A percentile compares a stretch with the other conserved stretches of the same genome.
phyloP scores from a whole-genome alignment of 2,797 vertebrate species.

The Potorous gilbertii region DNA sequence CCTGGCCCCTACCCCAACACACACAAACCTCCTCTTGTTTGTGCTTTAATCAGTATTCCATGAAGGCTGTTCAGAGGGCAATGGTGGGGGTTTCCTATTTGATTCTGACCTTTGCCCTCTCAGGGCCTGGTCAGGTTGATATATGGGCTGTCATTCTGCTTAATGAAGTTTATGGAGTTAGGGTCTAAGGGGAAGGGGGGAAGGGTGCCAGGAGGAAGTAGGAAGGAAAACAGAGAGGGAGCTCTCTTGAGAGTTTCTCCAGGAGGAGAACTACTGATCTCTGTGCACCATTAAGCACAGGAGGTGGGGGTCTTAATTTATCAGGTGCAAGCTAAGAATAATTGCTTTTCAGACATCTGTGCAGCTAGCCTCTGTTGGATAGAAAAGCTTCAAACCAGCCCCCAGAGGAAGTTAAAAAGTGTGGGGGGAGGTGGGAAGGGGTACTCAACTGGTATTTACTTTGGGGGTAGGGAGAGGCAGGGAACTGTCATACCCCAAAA shows the following conservation, averaged over 20 bases:
- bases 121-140: slow-evolving; percentile 71
- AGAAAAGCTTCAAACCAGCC: slow-evolving; percentile 36
- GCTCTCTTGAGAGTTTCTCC: slow-evolving; percentile 72
- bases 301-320: slow-evolving; percentile 74
- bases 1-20: background rate
- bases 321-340: slow-evolving; percentile 72
- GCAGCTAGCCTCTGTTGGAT: background rate
- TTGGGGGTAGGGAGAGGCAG: background rate
- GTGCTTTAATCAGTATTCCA: background rate
- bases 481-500: background rate
- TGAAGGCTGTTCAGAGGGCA: slow-evolving; percentile 32
- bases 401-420: slow-evolving; percentile 69
- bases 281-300: slow-evolving; percentile 70
- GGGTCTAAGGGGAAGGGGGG: slow-evolving; percentile 49
- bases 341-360: slow-evolving; percentile 61
- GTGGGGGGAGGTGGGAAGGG: slow-evolving; percentile 63
- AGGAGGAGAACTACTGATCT: slow-evolving; percentile 52
- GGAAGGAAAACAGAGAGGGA: slow-evolving; percentile 65
- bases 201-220: background rate
- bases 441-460: background rate
- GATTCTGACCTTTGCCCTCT: slow-evolving; percentile 66
- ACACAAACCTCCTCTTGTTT: background rate
- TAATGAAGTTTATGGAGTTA: slow-evolving; percentile 64
- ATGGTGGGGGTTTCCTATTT: background rate
- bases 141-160: slow-evolving; percentile 65